Evolutionary conservation across 2,113 vertebrate genomes (phyloP).

Genomic region (Ictidomys tridecemlineatus): DNA sequence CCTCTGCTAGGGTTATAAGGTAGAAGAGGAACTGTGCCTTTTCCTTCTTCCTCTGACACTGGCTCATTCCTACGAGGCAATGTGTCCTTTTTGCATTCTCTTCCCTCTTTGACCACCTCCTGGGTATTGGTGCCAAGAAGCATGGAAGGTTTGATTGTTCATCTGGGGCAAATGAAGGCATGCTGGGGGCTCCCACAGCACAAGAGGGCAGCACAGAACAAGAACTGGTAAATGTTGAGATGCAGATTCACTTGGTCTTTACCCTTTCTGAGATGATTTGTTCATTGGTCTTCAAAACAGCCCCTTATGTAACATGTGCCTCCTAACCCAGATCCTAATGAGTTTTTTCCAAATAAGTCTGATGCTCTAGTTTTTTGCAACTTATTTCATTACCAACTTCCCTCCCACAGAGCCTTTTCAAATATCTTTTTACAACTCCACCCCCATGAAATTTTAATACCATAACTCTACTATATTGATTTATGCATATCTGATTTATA

Average conservation of each 20-base stretch:
- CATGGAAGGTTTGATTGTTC: not conserved
- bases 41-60: not conserved
- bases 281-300: not conserved
- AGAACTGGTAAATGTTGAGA: not conserved
- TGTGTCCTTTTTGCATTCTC: not conserved
- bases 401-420: not conserved
- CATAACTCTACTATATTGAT: not conserved
- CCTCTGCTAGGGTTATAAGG: not conserved
- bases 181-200: not conserved
- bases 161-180: not conserved
- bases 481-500: not conserved
- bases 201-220: constrained; percentile 64
- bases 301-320: not conserved
- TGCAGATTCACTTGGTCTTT: not conserved
- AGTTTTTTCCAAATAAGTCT: not conserved
- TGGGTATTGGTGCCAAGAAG: not conserved
- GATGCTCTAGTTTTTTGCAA: not conserved
- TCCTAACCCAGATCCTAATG: not conserved
- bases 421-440: not conserved
- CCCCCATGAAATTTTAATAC: not conserved
- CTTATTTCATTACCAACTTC: not conserved
- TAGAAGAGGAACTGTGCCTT: not conserved
- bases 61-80: constrained; percentile 31
- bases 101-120: not conserved
- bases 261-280: not conserved